Conservation (phyloP, 1,140 invertebrate genomes). For the Oncopeltus fasciatus region DNA sequence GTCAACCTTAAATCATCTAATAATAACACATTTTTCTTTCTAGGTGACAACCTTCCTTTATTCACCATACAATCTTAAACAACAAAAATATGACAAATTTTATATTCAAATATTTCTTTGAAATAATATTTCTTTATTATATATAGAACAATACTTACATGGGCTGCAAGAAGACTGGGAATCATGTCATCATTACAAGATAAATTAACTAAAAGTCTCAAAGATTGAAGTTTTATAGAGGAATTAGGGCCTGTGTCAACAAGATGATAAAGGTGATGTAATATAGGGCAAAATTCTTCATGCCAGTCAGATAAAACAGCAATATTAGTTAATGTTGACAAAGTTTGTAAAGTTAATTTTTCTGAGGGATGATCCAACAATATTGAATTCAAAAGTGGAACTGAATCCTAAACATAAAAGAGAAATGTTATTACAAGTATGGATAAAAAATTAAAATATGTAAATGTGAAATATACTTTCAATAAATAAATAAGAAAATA, state of each 20-base stretch:
- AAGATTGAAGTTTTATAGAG: constrained; percentile 37
- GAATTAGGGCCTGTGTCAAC: constrained; percentile 29
- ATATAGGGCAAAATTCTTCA: constrained; percentile 30
- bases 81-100: too few species aligned
- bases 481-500: neutral
- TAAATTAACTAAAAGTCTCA: constrained; percentile 48
- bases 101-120: too few species aligned
- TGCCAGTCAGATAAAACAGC: constrained; percentile 35
- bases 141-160: too few species aligned
- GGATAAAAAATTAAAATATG: neutral
- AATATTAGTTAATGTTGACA: constrained; percentile 36
- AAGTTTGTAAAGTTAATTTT: constrained; percentile 23
- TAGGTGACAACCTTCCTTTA: too few species aligned
- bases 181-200: constrained; percentile 47
- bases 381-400: constrained; percentile 32
- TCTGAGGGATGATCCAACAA: constrained; percentile 25
- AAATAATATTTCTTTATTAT: too few species aligned
- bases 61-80: too few species aligned
- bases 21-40: too few species aligned
- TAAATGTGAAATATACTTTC: neutral
- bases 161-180: constrained; percentile 43
- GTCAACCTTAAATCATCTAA: too few species aligned
- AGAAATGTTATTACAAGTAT: neutral
- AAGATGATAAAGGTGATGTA: constrained; percentile 32
- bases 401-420: constrained; percentile 27